A percentile compares a stretch with the other conserved stretches of the same genome.
Evolutionary conservation across 2,797 vertebrate species (phyloP).

Genomic region (Ibycter americanus): DNA sequence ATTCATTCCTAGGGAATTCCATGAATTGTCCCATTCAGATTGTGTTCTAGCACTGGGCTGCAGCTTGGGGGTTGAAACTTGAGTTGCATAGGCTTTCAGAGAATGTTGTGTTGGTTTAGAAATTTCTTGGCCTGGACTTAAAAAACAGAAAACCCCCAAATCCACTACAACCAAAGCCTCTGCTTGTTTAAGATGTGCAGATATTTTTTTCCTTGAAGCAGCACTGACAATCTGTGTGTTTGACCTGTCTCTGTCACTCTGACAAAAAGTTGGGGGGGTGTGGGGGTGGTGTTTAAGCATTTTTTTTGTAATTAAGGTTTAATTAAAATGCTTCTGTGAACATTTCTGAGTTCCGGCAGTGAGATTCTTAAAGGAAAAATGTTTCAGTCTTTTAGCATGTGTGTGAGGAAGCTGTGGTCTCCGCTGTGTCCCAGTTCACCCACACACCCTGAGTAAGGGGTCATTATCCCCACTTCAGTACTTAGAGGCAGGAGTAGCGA

Average conservation of each 20-base stretch:
- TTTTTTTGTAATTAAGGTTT: not conserved
- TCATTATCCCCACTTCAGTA: fast-evolving
- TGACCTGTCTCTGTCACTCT: not conserved
- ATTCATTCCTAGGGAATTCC: too few species aligned
- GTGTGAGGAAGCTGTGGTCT: not conserved
- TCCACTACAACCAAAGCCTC: not conserved
- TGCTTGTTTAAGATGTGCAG: not conserved
- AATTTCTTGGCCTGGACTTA: not conserved
- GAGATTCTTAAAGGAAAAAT: not conserved
- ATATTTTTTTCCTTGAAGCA: not conserved
- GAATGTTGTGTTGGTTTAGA: not conserved
- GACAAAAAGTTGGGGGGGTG: not conserved
- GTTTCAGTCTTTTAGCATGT: not conserved
- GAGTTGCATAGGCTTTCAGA: not conserved
- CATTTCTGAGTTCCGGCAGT: not conserved
- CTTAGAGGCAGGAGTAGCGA: fast-evolving
- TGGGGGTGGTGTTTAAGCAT: not conserved
- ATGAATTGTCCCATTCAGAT: not conserved
- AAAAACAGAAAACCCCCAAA: not conserved
- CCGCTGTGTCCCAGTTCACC: not conserved
- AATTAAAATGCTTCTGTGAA: not conserved
- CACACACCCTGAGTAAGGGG: not conserved
- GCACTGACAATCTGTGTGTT: not conserved
- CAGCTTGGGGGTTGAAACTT: not conserved
- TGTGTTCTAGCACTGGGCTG: not conserved